Percentiles rank a stretch among this genome's conserved stretches.
These are phyloP conservation scores for Trachemys scripta DNA, from an alignment of 2,113 vertebrate genomes.

Conservation along the genomic window DNA sequence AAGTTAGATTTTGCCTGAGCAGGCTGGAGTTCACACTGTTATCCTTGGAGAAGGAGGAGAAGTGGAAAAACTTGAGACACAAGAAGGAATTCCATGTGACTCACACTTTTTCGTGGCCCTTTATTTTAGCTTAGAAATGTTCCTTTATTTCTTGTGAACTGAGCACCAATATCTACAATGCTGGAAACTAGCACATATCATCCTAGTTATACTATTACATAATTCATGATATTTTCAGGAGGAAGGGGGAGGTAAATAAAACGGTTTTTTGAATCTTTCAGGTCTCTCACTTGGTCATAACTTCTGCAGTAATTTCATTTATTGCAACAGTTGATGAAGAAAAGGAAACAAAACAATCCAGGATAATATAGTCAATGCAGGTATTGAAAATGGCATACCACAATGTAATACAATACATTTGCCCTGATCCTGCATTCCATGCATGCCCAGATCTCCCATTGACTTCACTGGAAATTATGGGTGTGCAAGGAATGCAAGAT, in stretches of 20 bases:
- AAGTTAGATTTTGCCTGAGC: not conserved
- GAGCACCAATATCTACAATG: not conserved
- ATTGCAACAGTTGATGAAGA: not conserved
- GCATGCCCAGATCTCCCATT: not conserved
- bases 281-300: not conserved
- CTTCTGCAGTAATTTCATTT: not conserved
- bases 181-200: not conserved
- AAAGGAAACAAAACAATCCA: rapidly evolving
- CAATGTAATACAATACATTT: rapidly evolving
- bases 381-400: not conserved
- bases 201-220: not conserved
- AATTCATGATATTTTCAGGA: not conserved
- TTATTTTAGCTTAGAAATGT: not conserved
- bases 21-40: not conserved
- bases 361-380: not conserved
- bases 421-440: not conserved
- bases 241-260: not conserved
- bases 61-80: not conserved
- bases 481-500: not conserved
- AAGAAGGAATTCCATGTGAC: not conserved
- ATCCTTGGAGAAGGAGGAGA: not conserved
- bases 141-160: not conserved
- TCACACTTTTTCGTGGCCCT: not conserved
- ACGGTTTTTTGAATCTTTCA: not conserved
- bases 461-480: not conserved